Evolutionary conservation across 1,140 invertebrate species (phyloP), one percentile per base, ranked within the genome.

Genomic region (Bombus balteatus): DNA sequence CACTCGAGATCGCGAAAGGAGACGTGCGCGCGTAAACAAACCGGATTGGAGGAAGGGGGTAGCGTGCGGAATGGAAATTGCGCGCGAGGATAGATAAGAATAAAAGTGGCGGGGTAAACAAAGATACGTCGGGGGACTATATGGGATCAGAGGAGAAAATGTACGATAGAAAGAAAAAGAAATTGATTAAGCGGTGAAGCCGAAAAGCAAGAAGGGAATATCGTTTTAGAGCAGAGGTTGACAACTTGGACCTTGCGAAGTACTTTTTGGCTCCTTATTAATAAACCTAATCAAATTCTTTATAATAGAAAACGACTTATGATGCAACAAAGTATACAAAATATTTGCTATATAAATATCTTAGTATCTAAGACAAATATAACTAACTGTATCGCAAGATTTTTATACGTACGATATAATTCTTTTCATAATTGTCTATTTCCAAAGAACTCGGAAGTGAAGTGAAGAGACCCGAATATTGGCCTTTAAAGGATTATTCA

Each of bases 21-120:
- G 75, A 81, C 57, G 77, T 62, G 73, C 57, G 57, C 71, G 37
- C 32, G 75, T 76, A 88, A 85, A 83, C 53, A 81, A 82, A 22
- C 18, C 25, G 73, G 32, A 59, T 47, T 53, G 34, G 43, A 18
- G 70, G 59, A n/a, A 25, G 39, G n/a, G 22, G 18, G 28, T 34
- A 65, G 28, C 32, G 73, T 15, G 39, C 3, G 72, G n/a, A 47
- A 82, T 82, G 81, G 59, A 75, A 82, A 82, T 75, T 37, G 57
- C 34, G 8, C 70, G 37, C 80, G 70, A 53, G 8, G 39, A 39
- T n/a, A 47, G 81, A 83, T 76, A 83, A 83, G 81, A 76, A 66
- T 66, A 53, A 66, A 47, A 83, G 59, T 47, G 41, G 80, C 32
- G 34, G 32, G 28, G 81, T 76, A 83, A 83, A 76, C 73, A 53